These are phyloP conservation scores for Acanthisitta chloris DNA, from an alignment of 2,113 vertebrate species.

Conservation along the genomic window DNA sequence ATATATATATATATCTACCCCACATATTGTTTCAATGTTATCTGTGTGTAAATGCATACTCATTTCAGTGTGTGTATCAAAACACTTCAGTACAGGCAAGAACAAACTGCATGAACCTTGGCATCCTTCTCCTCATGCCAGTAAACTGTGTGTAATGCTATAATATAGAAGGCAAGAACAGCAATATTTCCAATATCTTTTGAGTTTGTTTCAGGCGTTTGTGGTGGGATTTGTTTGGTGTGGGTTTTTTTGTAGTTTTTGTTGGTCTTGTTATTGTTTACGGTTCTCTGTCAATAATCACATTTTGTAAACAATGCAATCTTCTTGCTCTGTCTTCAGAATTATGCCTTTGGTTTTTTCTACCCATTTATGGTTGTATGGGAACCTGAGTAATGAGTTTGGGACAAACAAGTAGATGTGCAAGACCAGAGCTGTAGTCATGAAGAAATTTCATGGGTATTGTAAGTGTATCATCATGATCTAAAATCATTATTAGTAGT, in stretches of 20 bases:
- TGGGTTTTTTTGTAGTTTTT: no score
- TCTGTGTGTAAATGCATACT: neutral
- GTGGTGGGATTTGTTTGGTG: no score
- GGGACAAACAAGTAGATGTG: neutral
- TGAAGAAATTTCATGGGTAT: neutral
- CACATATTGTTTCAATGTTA: neutral
- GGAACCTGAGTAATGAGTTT: neutral
- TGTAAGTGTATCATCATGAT: neutral
- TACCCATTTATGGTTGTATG: neutral
- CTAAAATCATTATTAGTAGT: neutral
- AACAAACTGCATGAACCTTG: neutral
- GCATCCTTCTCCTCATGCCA: neutral
- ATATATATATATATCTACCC: neutral
- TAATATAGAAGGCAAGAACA: neutral
- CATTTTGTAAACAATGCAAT: neutral
- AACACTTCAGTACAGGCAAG: neutral
- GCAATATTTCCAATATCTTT: neutral
- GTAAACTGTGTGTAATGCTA: neutral
- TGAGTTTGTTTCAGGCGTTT: no score
- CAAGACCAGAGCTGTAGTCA: neutral
- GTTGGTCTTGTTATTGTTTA: no score
- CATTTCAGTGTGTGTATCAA: neutral
- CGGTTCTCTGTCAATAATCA: neutral
- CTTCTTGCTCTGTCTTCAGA: neutral
- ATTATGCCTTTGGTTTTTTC: neutral